Evolutionary conservation across 2,888 invertebrate genomes (phyloP), one percentile per base, ranked within the genome.

Genomic region (Serripes groenlandicus): DNA sequence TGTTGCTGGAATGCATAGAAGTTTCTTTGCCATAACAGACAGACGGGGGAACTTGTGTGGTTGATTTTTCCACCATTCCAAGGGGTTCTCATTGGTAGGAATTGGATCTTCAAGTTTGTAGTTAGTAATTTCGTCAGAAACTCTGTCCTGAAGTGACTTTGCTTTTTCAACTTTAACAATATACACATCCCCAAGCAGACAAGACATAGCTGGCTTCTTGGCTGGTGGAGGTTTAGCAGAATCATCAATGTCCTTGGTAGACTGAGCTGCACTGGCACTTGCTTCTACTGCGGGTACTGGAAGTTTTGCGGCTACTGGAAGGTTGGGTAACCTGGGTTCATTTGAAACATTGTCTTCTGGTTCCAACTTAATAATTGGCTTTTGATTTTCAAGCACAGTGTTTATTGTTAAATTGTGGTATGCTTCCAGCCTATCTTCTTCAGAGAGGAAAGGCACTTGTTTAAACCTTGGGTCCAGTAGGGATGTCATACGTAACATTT

Each of bases 401-500:
- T 68, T 75, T 0, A 77, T 21, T 37, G 73, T 73, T 28, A 81
- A 37, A 18, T 52, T 56, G 11, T 81, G 68, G 49, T 54, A 81
- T 60, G 73, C 74, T 23, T 68, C 78, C n/a, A 77, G 64, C 28
- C 56, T 77, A 26, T 77, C 70, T 34, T 70, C 62, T n/a, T 82
- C 75, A 49, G 42, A 42, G 21, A 75, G 30, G 28, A 78, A 78
- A 15, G 78, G 72, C 23, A 56, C 71, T 18, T 54, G 26, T 42
- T 78, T 78, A 52, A 79, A 83, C 15, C 78, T 52, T 4, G 83
- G 78, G 49, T 83, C 83, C 3, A 78, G 32, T 0, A 70, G n/a
- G 15, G 72, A 26, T 7, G 73, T 28, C 35, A 75, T 30, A n/a
- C 32, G 18, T 32, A 81, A 56, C 21, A 42, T 23, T 18, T 52